Base-by-base conservation (phyloP, 1,140 invertebrate species). In the Polypedilum vanderplanki region DNA sequence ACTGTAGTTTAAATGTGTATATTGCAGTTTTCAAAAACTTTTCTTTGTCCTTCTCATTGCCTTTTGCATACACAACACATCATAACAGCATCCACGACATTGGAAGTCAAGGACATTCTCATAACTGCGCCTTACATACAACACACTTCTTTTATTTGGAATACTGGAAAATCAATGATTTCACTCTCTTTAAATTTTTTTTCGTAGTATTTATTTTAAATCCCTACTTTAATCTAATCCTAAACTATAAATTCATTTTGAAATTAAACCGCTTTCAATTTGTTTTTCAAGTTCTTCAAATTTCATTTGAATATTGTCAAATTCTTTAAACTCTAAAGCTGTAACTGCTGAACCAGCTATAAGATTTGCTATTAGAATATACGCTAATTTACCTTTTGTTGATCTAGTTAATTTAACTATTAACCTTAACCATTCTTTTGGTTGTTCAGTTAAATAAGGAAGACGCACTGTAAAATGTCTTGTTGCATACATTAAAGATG, bases 381-480 rank as follows among this genome's bases (percentile, higher is more conserved):
- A 57, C 4, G 46, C 12, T 57, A 12, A 12, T 57, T n/a, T n/a
- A 15, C n/a, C 3, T 12, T 57, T 57, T 15, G 46, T 80, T 3
- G 83, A 83, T 40, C 78, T 79, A 0, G 83, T 82, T 5, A 83
- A 76, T 76, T 82, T 83, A n/a, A 77, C 74, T 76, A 81, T 78
- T 12, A 84, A 74, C 75, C 80, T 77, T 20, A 85, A 79, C 1
- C 83, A 80, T 76, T 83, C 82, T 9, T 75, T 76, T 1, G 85
- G 85, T 74, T 80, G 80, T 41, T 84, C 79, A 3, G 79, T 81
- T 40, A 85, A 75, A 12, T 82, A 82, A 7, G 85, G 85, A 40
- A 86, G 64, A n/a, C 84, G 78, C 70, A 83, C 84, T 4, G 85
- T 85, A 40, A 78, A 80, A 78, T 83, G 84, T 46, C 82, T 78